These are phyloP conservation scores for Pammene aurita DNA, from an alignment of 2,888 invertebrate genomes.

Conservation along the genomic window DNA sequence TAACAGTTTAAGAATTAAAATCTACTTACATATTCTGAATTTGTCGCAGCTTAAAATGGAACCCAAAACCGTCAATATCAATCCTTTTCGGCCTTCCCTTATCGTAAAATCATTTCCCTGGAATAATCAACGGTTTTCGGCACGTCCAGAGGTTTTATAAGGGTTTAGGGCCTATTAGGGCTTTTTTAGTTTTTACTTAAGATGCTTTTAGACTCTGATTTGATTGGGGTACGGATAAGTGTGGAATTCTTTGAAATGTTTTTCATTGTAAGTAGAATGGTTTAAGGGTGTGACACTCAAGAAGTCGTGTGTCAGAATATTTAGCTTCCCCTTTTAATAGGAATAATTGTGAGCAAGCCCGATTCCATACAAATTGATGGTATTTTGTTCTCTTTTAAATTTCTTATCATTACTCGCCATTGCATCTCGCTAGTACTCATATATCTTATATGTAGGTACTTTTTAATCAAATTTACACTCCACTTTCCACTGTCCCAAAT, in stretches of 20 bases:
- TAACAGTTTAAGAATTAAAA: not conserved
- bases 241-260: not conserved
- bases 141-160: constrained; percentile 10
- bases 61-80: constrained; percentile 7
- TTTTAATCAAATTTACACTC: no score
- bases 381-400: no score
- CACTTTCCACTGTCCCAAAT: not conserved
- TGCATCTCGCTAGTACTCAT: no score
- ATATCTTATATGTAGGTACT: no score
- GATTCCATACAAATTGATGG: no score
- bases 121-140: constrained; percentile 44
- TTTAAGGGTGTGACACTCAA: not conserved
- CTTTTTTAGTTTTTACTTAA: constrained; percentile 28
- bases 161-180: constrained; percentile 20
- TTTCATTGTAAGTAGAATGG: not conserved
- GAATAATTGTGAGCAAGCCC: no score
- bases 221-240: constrained; percentile 25
- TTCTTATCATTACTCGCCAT: no score
- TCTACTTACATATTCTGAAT: not conserved
- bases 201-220: constrained; percentile 12
- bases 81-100: constrained; percentile 43
- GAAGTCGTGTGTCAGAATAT: no score
- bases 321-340: no score
- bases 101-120: constrained; percentile 46
- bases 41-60: not conserved